Percentiles rank a stretch among this genome's conserved stretches.
Evolutionary conservation across 2,797 vertebrate genomes (phyloP).

Genomic region (Silurus aristotelis): DNA sequence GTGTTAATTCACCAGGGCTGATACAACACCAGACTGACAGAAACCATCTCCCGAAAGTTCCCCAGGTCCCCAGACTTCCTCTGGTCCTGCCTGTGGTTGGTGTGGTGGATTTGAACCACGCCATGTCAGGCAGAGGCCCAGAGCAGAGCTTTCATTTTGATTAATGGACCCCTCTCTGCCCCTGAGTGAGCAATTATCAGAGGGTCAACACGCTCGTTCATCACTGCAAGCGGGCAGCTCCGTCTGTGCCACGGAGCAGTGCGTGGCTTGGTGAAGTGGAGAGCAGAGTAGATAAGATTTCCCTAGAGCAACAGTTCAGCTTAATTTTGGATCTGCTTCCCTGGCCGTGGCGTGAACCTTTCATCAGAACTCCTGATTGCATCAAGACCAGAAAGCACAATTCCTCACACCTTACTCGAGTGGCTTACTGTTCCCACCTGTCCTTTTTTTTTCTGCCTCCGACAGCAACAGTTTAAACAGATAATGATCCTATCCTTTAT

Average conservation of each 20-base stretch:
- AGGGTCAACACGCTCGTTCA: constrained; percentile 78
- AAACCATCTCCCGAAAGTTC: constrained; percentile 15
- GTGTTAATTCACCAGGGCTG: constrained; percentile 22
- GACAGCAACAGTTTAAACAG: constrained; percentile 20
- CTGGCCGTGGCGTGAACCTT: constrained; percentile 43
- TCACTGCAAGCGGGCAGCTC: constrained; percentile 73
- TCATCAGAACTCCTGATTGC: constrained; percentile 46
- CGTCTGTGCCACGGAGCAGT: constrained; percentile 56
- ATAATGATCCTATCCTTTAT: constrained; percentile 21
- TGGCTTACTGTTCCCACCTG: background rate
- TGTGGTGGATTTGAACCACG: constrained; percentile 61
- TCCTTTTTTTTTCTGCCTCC: background rate
- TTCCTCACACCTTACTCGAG: constrained; percentile 19
- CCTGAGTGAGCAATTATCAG: constrained; percentile 85
- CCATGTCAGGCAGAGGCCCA: constrained; percentile 65
- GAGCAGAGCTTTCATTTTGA: constrained; percentile 76
- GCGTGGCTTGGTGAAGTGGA: constrained; percentile 55
- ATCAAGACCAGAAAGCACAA: constrained; percentile 27
- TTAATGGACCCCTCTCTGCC: constrained; percentile 81
- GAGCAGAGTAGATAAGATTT: constrained; percentile 59
- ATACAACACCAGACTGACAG: constrained; percentile 28
- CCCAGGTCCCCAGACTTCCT: constrained; percentile 15
- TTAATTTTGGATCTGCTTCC: constrained; percentile 47
- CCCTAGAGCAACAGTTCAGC: constrained; percentile 57
- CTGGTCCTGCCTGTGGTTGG: constrained; percentile 52